Evolutionary conservation across 2,888 invertebrate genomes (phyloP).

Genomic region (Dicranocentrus wangi): DNA sequence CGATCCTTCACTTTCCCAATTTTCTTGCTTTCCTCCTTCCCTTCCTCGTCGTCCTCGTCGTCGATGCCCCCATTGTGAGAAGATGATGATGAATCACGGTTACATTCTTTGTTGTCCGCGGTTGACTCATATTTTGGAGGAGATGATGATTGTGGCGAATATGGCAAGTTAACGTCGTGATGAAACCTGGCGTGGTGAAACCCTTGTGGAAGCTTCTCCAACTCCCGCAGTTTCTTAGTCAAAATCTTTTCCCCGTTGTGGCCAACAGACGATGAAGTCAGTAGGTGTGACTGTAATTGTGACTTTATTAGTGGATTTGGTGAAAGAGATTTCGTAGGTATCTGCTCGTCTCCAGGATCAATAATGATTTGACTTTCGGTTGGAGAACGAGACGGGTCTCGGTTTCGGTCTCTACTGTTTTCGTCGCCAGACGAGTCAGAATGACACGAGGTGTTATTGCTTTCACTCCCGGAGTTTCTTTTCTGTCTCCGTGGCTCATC

Average conservation of each 20-base stretch:
- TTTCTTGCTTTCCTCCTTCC: slow-evolving; percentile 15
- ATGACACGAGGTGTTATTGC: slow-evolving; percentile 23
- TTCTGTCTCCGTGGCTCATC: not conserved
- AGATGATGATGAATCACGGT: slow-evolving; percentile 4
- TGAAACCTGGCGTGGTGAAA: slow-evolving; percentile 30
- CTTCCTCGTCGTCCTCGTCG: slow-evolving; percentile 28
- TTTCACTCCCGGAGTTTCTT: slow-evolving; percentile 35
- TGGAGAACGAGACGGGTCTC: slow-evolving; percentile 32
- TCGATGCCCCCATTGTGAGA: slow-evolving; percentile 29
- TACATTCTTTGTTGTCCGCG: not conserved
- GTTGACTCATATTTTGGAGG: slow-evolving; percentile 25
- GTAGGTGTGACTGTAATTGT: slow-evolving; percentile 40
- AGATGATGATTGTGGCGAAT: slow-evolving; percentile 19
- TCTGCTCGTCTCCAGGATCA: slow-evolving; percentile 50
- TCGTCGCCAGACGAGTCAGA: slow-evolving; percentile 30
- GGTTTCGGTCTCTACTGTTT: not conserved
- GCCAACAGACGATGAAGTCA: slow-evolving; percentile 1
- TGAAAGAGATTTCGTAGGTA: slow-evolving; percentile 25
- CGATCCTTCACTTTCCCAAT: not conserved
- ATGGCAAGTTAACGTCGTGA: not conserved
- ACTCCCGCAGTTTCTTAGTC: slow-evolving; percentile 19
- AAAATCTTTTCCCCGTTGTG: slow-evolving; percentile 27
- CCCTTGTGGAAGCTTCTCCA: slow-evolving; percentile 36
- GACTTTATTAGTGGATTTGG: slow-evolving; percentile 51
- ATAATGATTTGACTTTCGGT: slow-evolving; percentile 53